Conservation (phyloP, 2,113 vertebrate species). For the Dicrurus megarhynchus region DNA sequence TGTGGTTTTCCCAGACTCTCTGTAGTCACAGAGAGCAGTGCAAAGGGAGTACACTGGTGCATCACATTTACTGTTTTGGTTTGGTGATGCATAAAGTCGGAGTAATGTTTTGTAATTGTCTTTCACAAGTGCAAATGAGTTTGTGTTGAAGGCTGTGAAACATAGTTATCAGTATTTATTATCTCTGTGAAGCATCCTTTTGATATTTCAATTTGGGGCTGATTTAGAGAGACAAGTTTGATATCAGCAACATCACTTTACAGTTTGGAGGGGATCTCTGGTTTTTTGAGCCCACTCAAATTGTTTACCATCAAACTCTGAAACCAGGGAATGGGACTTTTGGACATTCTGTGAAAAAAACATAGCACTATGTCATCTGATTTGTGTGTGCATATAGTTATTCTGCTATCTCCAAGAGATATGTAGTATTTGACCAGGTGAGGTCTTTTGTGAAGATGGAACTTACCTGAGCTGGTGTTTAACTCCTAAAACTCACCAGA, state of each 20-base stretch:
- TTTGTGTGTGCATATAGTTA: neutral
- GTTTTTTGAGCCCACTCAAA: accelerated
- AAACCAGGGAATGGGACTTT: neutral
- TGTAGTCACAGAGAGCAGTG: neutral
- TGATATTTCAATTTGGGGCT: neutral
- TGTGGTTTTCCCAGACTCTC: neutral
- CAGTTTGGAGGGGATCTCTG: neutral
- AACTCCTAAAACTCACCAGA: neutral
- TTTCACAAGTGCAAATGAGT: constrained; percentile 5
- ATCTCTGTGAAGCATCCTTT: neutral
- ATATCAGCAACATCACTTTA: neutral
- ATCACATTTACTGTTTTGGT: neutral
- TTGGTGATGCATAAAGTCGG: neutral
- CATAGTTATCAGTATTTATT: neutral
- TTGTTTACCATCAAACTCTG: neutral
- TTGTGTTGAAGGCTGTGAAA: neutral
- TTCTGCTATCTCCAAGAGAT: neutral
- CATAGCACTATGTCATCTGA: neutral
- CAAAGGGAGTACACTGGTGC: neutral
- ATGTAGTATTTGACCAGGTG: neutral
- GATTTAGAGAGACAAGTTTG: neutral
- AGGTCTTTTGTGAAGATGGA: neutral
- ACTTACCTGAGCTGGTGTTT: neutral
- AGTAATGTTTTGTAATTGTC: neutral
- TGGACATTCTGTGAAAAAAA: neutral